A percentile compares a stretch with the other conserved stretches of the same genome.
Evolutionary conservation across 2,888 invertebrate species (phyloP).

Genomic region (Tenthredo livida): DNA sequence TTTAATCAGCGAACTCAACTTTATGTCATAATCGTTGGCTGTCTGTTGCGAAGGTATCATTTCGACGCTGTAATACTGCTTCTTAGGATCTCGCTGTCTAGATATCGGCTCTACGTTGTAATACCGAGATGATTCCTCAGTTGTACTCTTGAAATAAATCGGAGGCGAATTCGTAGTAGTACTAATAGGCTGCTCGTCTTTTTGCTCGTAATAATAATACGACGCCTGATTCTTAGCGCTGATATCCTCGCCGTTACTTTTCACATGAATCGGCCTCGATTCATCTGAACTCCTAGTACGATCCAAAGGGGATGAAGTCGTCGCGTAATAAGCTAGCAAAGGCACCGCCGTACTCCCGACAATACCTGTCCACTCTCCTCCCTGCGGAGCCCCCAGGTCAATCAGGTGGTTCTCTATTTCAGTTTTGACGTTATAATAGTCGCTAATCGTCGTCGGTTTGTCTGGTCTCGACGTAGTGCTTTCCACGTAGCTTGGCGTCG

Average conservation of each 20-base stretch:
- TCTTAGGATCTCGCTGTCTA: constrained; percentile 56
- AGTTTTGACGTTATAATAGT: constrained; percentile 62
- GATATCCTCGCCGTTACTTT: constrained; percentile 61
- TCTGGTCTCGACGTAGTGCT: constrained; percentile 67
- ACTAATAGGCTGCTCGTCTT: constrained; percentile 65
- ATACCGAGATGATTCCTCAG: constrained; percentile 66
- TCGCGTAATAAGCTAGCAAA: constrained; percentile 82
- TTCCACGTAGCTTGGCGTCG: constrained; percentile 60
- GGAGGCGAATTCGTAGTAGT: constrained; percentile 61
- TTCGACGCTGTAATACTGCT: constrained; percentile 66
- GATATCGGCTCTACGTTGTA: constrained; percentile 61
- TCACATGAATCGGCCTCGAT: constrained; percentile 69
- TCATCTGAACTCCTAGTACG: constrained; percentile 61
- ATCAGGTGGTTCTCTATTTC: constrained; percentile 65
- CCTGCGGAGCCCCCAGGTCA: constrained; percentile 75
- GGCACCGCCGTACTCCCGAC: constrained; percentile 83
- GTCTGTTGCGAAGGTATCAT: constrained; percentile 62
- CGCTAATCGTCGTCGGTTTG: constrained; percentile 61
- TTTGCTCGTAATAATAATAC: constrained; percentile 86
- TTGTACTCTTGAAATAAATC: constrained; percentile 63
- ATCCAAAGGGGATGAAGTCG: constrained; percentile 73
- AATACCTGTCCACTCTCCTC: constrained; percentile 74
- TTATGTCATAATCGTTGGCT: constrained; percentile 65
- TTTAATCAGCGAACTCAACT: constrained; percentile 67
- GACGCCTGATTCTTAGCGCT: constrained; percentile 77